Conservation (phyloP, 53 echinoderm and acorn worm genomes). For the Antedon mediterranea region DNA sequence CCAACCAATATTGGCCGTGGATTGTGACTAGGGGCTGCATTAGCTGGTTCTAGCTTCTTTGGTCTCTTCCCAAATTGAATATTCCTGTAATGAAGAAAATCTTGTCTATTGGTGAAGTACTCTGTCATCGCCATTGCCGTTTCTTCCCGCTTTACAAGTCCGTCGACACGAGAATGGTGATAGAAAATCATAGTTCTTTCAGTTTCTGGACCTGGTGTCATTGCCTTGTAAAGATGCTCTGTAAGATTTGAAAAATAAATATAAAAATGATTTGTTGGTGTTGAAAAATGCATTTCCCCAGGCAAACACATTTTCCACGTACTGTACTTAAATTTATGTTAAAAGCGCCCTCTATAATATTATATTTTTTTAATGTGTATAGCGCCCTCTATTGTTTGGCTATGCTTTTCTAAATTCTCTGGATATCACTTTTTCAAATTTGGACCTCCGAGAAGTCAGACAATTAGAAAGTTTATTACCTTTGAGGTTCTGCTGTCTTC, state of each 20-base stretch:
- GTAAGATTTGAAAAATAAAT: neutral
- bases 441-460: too few relatives aligned
- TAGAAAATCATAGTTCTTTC: slow-evolving; percentile 90
- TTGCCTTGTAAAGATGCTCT: slow-evolving; percentile 86
- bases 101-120: slow-evolving; percentile 72
- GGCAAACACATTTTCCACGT: too few relatives aligned
- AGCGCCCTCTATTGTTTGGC: too few relatives aligned
- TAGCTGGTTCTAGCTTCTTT: slow-evolving; percentile 71
- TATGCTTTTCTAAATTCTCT: neutral
- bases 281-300: too few relatives aligned
- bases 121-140: slow-evolving; percentile 81
- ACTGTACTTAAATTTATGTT: too few relatives aligned
- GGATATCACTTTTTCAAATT: neutral
- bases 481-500: slow-evolving; percentile 74
- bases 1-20: slow-evolving; percentile 84
- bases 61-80: slow-evolving; percentile 71
- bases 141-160: slow-evolving; percentile 81
- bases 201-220: slow-evolving; percentile 68
- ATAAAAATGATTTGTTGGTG: too few relatives aligned
- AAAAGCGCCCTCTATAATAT: too few relatives aligned
- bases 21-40: slow-evolving; percentile 41
- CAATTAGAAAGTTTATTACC: slow-evolving; percentile 46
- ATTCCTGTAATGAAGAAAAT: slow-evolving; percentile 75
- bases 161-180: slow-evolving; percentile 86
- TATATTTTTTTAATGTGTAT: neutral